Conservation (phyloP, 2,888 invertebrate species). For the Pammene aurita region DNA sequence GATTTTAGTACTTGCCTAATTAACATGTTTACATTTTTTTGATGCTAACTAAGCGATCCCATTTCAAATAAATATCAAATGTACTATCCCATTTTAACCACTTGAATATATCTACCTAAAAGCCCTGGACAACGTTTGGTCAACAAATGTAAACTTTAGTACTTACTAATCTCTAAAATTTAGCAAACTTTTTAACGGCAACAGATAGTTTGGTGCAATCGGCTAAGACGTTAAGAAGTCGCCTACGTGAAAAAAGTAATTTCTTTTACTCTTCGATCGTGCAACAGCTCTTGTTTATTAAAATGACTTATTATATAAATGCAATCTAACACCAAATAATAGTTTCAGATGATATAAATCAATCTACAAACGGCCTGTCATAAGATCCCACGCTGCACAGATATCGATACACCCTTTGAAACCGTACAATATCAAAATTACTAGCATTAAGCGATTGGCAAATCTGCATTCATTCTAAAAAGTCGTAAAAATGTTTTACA, state of each 20-base stretch:
- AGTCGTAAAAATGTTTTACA: neutral
- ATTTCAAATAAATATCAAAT: neutral
- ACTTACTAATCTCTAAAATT: too few relatives aligned
- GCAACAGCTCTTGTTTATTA: neutral
- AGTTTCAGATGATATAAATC: neutral
- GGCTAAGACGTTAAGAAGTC: too few relatives aligned
- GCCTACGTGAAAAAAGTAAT: too few relatives aligned
- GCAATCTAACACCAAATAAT: neutral
- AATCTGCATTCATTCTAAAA: neutral
- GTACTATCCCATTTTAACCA: neutral
- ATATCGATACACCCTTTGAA: constrained; percentile 15
- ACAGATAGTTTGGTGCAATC: too few relatives aligned
- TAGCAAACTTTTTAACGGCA: too few relatives aligned
- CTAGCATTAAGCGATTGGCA: constrained; percentile 19
- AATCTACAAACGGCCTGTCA: neutral
- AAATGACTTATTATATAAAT: neutral
- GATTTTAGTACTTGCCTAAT: constrained; percentile 8
- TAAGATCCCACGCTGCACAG: constrained; percentile 9
- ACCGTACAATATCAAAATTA: constrained; percentile 15
- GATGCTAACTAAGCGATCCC: neutral
- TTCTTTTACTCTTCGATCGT: too few relatives aligned
- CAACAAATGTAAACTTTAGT: too few relatives aligned
- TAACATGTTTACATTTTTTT: constrained; percentile 3
- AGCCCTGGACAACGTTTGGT: too few relatives aligned
- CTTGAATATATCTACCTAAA: too few relatives aligned